These are phyloP conservation scores for Hymenochirus boettgeri DNA, from an alignment of 2,113 vertebrate species.

Conservation along the genomic window DNA sequence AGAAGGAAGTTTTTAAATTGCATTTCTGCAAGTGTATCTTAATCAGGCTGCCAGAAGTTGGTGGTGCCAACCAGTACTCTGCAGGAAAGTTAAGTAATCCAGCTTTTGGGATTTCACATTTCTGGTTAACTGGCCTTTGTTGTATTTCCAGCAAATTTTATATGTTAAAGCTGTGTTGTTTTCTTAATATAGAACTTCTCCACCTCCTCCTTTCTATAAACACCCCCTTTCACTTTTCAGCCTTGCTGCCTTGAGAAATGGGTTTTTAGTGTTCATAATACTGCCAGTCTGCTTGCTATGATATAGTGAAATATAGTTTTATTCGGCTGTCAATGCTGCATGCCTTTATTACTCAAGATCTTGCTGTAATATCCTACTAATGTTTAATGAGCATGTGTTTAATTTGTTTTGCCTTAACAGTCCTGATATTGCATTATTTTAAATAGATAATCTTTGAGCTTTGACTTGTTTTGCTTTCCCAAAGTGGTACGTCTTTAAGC, in stretches of 20 bases:
- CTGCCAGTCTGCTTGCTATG: not conserved
- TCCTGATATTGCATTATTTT: no score
- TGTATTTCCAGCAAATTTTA: slow-evolving; percentile 43
- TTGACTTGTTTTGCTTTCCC: no score
- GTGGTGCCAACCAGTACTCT: slow-evolving; percentile 32
- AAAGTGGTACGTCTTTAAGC: no score
- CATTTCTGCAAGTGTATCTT: not conserved
- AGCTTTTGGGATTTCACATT: slow-evolving; percentile 34
- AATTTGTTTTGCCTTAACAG: no score
- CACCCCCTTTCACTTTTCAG: not conserved
- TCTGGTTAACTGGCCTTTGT: slow-evolving; percentile 39
- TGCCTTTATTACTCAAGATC: not conserved
- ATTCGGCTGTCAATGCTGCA: not conserved
- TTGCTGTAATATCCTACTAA: not conserved
- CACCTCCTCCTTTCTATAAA: not conserved
- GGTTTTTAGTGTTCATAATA: slow-evolving; percentile 5
- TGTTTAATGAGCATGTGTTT: not conserved
- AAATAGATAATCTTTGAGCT: no score
- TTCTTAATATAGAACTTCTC: not conserved
- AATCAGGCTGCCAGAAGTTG: slow-evolving; percentile 10
- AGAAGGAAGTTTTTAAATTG: no score
- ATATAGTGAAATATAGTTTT: not conserved
- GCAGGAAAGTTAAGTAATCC: slow-evolving; percentile 37
- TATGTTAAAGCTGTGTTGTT: slow-evolving; percentile 31
- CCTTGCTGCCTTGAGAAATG: not conserved